Base-by-base conservation (phyloP, 2,113 vertebrate species). In the Siniperca knerii region DNA sequence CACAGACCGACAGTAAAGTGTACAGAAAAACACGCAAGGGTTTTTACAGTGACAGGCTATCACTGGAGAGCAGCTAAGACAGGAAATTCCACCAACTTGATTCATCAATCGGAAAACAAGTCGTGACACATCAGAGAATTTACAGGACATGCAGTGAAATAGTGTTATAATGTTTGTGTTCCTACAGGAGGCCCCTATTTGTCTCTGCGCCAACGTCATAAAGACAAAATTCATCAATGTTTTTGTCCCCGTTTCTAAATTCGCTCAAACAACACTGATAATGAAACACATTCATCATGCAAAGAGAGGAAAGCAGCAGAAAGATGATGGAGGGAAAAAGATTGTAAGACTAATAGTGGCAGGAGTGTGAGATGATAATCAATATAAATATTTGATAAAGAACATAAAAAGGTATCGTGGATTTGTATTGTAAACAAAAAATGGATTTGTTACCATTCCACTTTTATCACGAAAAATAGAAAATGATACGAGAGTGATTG, bases 21-120 rank as follows among this genome's bases (percentile, higher is more conserved):
- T 44, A 40, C 15, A 4, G 0, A 84, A 57, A 16, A 33, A 72
- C n/a, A 71, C 33, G 1, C 29, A 13, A 79, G 57, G 35, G 50
- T 33, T 57, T 65, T 35, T 57, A 64, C 11, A 33, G n/a, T 33
- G 16, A 72, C 54, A 33, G 46, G n/a, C 52, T 23, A 58, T 61
- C 48, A 71, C 37, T 29, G 23, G 23, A 48, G 66, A 58, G 66
- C 61, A 20, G 55, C 13, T 12, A 40, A 62, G 77, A 78, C 83
- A 90, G 89, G 80, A 94, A 93, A 93, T 93, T 89, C 93, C 92
- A 90, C 18, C 65, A 58, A 74, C 40, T 75, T 79, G 57, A 87
- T 85, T 84, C 81, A 83, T 81, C 11, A 8, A 87, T 91, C 67
- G 60, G 72, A 83, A 91, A 91, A 89, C 77, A 91, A 84, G 92